Evolutionary conservation across 2,888 invertebrate species (phyloP), one percentile per base, ranked within the genome.

Genomic region (Aelia acuminata): DNA sequence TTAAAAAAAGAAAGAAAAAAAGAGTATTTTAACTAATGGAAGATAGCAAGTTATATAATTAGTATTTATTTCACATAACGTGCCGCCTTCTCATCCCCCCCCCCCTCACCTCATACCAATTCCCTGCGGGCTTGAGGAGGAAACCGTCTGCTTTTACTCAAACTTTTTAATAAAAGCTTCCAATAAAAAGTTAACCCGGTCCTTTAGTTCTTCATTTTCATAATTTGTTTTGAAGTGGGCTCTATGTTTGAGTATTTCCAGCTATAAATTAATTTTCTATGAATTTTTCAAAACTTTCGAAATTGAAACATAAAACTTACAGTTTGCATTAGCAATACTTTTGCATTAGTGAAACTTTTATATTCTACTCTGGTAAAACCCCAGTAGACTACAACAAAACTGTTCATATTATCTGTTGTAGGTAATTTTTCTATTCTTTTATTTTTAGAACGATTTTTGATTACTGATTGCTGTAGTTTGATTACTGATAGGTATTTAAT

Each of bases 181-280:
- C n/a, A 53, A 53, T 53, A 10, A 53, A 53, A 53, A 53, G 0
- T 57, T 57, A 57, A 26, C 26, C 15, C 13, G 57, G 8, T 57
- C 26, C 26, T 26, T 57, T 57, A 57, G 57, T 57, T 57, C 57
- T 26, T 26, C 26, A 57, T 57, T 57, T 26, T 26, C 26, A 57
- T 57, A 57, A 57, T 57, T 26, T 13, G 26, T 57, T 57, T 57
- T 57, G 26, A 26, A 57, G 13, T 1, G n/a, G 3, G 57, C 13
- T 4, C 63, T 70, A 70, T 70, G 18, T 5, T 70, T 35, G 63
- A 70, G 63, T 70, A 35, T 70, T 70, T 35, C 26, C 18, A 70
- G 35, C 63, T 70, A 70, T 70, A 70, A 70, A 70, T 70, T 70
- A 70, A 70, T 70, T 31, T 63, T 15, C 63, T 70, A 70, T 70